Conservation (phyloP, 1,140 invertebrate genomes). For the Hydropsyche tenuis region DNA sequence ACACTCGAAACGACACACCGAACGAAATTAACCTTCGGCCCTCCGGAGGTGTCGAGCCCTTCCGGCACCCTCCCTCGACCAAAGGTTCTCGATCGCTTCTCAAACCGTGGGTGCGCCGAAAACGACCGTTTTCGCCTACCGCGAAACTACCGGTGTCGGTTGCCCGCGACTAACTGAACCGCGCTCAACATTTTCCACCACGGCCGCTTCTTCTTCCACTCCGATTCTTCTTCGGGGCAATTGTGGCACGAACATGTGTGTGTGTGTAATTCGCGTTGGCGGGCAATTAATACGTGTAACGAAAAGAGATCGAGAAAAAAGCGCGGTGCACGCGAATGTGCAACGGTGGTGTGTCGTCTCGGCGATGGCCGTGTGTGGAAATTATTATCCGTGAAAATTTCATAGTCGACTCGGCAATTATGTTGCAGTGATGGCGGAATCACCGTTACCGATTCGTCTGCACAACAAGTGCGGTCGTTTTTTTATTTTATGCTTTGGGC, state of each 20-base stretch:
- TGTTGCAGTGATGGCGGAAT: slow-evolving; percentile 31
- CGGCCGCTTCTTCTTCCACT: slow-evolving; percentile 7
- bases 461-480: neutral
- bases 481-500: neutral
- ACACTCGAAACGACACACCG: too few species aligned
- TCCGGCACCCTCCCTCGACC: too few species aligned
- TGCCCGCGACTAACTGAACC: slow-evolving; percentile 21
- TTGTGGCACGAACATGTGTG: slow-evolving; percentile 43
- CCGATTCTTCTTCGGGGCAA: slow-evolving; percentile 23
- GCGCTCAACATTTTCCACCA: too few species aligned
- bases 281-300: neutral
- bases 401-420: slow-evolving; percentile 43
- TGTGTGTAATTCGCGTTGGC: neutral
- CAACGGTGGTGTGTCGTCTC: neutral
- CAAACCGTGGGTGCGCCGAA: neutral
- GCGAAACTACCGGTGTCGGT: slow-evolving; percentile 20
- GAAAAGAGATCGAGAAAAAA: slow-evolving; percentile 3
- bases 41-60: too few species aligned
- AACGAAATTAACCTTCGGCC: too few species aligned
- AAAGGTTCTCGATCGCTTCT: neutral
- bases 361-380: slow-evolving; percentile 21
- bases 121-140: neutral
- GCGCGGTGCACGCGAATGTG: slow-evolving; percentile 21
- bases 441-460: slow-evolving; percentile 17
- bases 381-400: slow-evolving; percentile 49